Conservation (phyloP, 2,113 vertebrate species). For the Xenopus borealis region DNA sequence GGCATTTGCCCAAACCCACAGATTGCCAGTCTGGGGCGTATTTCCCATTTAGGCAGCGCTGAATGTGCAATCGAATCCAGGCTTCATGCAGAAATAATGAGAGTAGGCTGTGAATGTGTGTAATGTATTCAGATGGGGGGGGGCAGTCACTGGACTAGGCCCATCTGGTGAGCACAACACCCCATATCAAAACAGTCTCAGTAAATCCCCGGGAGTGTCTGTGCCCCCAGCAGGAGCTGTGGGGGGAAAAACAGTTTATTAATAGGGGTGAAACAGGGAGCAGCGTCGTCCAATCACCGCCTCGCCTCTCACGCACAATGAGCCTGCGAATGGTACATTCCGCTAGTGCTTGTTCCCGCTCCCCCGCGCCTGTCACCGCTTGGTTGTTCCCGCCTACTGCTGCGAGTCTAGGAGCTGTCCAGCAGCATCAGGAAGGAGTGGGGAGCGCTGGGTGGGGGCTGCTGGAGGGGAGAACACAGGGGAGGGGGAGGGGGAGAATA, state of each 20-base stretch:
- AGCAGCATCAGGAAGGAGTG: slow-evolving; percentile 37
- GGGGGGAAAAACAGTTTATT: too few species aligned
- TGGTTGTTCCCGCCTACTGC: slow-evolving; percentile 34
- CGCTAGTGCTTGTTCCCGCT: not conserved
- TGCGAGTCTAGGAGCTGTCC: slow-evolving; percentile 40
- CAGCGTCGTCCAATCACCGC: not conserved
- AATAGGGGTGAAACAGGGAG: too few species aligned
- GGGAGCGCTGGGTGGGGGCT: not conserved
- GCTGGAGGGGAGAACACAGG: not conserved
- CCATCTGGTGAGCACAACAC: too few species aligned
- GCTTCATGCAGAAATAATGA: too few species aligned
- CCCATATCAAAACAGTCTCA: not conserved
- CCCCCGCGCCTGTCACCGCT: slow-evolving; percentile 2
- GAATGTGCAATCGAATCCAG: too few species aligned
- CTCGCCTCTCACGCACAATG: not conserved
- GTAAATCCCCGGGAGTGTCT: not conserved
- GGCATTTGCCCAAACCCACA: too few species aligned
- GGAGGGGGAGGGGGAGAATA: not conserved
- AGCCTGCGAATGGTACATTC: slow-evolving; percentile 20
- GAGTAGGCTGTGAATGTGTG: too few species aligned
- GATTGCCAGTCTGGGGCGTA: too few species aligned
- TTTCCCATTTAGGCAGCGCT: too few species aligned
- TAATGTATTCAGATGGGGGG: too few species aligned
- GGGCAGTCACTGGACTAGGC: not conserved
- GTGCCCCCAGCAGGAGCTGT: too few species aligned